Base-by-base conservation (phyloP, 2,888 invertebrate genomes). In the Lamproptera curius region DNA sequence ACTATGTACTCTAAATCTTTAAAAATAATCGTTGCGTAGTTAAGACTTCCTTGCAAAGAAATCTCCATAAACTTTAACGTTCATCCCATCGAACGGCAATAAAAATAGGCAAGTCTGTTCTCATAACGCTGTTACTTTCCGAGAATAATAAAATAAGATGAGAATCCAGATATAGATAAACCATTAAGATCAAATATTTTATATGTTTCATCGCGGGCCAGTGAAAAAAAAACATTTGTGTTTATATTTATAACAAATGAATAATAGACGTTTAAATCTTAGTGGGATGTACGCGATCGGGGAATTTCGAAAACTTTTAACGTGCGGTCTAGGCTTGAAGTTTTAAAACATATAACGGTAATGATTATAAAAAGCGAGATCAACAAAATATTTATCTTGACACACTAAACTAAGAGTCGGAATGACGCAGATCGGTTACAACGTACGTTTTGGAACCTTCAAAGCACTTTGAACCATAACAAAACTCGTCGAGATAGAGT, bases 341-440 rank as follows among this genome's bases (percentile, higher is more conserved):
- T 42, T 4, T 37, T 36, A 34, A 28, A 42, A 41, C 37, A 16
- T 41, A 45, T 46, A 46, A 16, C 23, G 43, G 49, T 53, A 55
- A 63, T 61, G 55, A 46, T 48, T 43, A 46, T 36, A 47, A 47
- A 48, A 42, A 34, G 45, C 41, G 44, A 34, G 20, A 41, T 31
- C 20, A 56, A 52, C 49, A 59, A 58, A 67, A 65, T 68, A 58
- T 70, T 66, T 69, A 70, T 36, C 5, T 41, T 20, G 2, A 26
- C 53, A 53, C 49, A 44, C 54, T 52, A 54, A 54, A 60, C 46
- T 50, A 51, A 44, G 49, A 56, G 58, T 61, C 56, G 43, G 53
- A 58, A 62, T 69, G 67, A 73, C 64, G 68, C 58, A 72, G 67
- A 68, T 56, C 63, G 55, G 55, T 55, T 40, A 39, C 16, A 61